Percentiles rank a stretch among this genome's conserved stretches.
phyloP scores from a whole-genome alignment of 2,113 vertebrate species.

The Cebus imitator region DNA sequence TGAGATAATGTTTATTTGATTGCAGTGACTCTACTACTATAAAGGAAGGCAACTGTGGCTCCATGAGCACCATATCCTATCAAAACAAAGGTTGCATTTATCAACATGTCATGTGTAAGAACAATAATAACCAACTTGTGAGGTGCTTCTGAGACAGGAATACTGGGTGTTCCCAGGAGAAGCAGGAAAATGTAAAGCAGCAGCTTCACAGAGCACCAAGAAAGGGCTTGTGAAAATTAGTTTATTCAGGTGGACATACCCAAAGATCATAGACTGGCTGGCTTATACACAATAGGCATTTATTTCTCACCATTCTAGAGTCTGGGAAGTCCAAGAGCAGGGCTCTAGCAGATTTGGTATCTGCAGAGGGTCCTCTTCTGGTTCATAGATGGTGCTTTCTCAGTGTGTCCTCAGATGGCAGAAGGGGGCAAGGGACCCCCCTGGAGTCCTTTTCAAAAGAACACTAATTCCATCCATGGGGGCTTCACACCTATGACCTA shows the following conservation, averaged over 20 bases:
- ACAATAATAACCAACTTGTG: neutral
- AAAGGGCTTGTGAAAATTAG: neutral
- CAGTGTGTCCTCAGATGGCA: neutral
- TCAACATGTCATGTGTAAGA: neutral
- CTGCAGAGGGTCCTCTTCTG: neutral
- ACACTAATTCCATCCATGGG: neutral
- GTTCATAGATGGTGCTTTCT: neutral
- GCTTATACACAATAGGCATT: neutral
- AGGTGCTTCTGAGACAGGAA: neutral
- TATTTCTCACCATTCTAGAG: neutral
- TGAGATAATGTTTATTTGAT: neutral
- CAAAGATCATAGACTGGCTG: neutral
- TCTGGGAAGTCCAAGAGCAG: neutral
- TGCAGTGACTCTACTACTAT: neutral
- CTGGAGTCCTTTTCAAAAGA: neutral
- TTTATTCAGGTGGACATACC: neutral
- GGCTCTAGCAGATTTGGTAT: neutral
- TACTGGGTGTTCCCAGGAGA: no score
- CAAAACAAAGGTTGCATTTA: neutral
- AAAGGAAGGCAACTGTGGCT: neutral
- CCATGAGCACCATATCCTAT: neutral
- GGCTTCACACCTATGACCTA: neutral
- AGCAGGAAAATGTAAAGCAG: no score
- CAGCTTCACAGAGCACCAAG: no score
- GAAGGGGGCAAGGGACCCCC: neutral